phyloP scores from a whole-genome alignment of 2,888 invertebrate genomes.

The Penaeus monodon region DNA sequence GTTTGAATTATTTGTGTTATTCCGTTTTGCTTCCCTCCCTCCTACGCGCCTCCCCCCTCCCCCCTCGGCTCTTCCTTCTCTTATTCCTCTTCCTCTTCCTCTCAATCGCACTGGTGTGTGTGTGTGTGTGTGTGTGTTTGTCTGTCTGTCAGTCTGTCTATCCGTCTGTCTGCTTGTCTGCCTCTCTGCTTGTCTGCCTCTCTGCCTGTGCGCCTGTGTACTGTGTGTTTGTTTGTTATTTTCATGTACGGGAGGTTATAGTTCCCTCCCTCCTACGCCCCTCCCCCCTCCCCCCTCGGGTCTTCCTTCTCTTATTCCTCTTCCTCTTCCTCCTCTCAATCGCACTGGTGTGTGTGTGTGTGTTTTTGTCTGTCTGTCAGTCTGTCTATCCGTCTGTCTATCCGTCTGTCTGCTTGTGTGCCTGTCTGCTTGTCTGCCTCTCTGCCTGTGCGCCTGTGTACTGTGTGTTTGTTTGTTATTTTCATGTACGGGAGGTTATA shows the following conservation, averaged over 20 bases:
- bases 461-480: no score
- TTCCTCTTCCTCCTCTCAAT: neutral
- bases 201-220: no score
- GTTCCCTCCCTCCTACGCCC: neutral
- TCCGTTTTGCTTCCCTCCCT: no score
- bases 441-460: no score
- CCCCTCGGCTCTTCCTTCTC: neutral
- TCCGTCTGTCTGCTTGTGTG: constrained; percentile 8
- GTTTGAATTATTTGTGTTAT: neutral
- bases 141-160: neutral
- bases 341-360: neutral
- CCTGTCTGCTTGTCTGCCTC: neutral
- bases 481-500: no score
- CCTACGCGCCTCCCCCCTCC: neutral
- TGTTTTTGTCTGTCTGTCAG: neutral
- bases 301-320: neutral
- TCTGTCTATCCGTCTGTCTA: constrained; percentile 18
- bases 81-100: neutral
- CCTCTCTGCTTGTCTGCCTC: neutral
- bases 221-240: no score
- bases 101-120: neutral
- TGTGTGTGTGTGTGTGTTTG: constrained; percentile 8
- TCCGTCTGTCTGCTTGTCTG: neutral
- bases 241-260: no score
- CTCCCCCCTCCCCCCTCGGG: no score